Percentiles rank a stretch among this genome's conserved stretches.
These are phyloP conservation scores for Pocillopora meandrina DNA, from an alignment of 92 coral and sea anemone genomes.

Conservation along the genomic window DNA sequence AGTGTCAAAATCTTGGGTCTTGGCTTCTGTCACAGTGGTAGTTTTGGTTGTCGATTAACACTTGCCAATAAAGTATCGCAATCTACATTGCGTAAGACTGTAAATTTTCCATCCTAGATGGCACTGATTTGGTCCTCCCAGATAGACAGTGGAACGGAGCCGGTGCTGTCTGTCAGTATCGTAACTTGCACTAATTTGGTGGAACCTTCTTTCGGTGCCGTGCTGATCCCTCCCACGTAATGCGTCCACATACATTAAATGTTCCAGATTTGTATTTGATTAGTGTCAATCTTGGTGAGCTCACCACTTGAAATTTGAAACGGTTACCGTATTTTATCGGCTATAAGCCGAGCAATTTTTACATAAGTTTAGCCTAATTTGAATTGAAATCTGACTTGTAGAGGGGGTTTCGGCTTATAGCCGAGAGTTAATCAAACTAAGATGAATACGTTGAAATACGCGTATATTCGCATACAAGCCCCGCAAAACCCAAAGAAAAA, in stretches of 20 bases:
- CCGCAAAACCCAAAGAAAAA: background rate
- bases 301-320: background rate
- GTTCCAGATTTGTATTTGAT: background rate
- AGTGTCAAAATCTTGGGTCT: background rate
- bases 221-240: background rate
- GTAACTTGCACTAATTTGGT: background rate
- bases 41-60: background rate
- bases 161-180: background rate
- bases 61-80: background rate
- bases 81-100: background rate
- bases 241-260: background rate
- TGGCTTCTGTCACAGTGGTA: no score
- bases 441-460: background rate
- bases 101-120: background rate
- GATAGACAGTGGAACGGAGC: background rate
- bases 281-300: background rate
- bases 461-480: conserved; percentile 21
- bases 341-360: no score
- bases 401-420: no score
- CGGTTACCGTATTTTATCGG: no score
- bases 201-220: background rate
- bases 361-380: no score
- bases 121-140: background rate
- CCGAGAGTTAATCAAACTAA: no score
- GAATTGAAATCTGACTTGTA: no score